A percentile compares a stretch with the other conserved stretches of the same genome.
phyloP scores from a whole-genome alignment of 2,888 invertebrate species.

The Coremacera marginata region DNA sequence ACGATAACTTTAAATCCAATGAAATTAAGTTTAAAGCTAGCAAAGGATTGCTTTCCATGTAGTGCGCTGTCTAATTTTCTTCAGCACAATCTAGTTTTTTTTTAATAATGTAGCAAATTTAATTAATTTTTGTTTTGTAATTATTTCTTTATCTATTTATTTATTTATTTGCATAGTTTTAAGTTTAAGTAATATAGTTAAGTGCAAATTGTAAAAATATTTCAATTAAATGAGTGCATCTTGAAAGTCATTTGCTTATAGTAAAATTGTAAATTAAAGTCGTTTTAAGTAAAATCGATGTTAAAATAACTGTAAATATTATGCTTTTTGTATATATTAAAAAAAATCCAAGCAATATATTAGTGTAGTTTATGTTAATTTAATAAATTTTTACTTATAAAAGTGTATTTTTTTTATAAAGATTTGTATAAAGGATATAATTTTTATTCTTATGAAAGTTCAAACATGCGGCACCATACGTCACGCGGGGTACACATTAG shows the following conservation, averaged over 20 bases:
- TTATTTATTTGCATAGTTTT: constrained; percentile 33
- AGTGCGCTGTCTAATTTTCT: background rate
- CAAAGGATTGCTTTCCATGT: constrained; percentile 15
- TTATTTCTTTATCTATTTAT: constrained; percentile 46
- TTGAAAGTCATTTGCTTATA: constrained; percentile 61
- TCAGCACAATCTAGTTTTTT: background rate
- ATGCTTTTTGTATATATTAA: background rate
- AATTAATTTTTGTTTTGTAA: constrained; percentile 36
- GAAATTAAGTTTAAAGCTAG: constrained; percentile 6
- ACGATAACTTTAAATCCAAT: constrained; percentile 34
- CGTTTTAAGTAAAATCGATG: background rate
- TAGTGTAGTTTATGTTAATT: background rate
- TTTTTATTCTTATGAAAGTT: no score
- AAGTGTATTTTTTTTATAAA: no score
- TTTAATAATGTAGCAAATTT: background rate
- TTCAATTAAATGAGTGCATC: constrained; percentile 58
- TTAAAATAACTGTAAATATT: background rate
- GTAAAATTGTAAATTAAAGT: constrained; percentile 16
- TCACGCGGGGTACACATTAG: no score
- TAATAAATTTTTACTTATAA: no score
- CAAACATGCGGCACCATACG: no score
- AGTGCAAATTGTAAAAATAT: constrained; percentile 41
- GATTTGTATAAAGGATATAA: no score
- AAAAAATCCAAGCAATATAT: background rate
- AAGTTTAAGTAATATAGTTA: background rate